Evolutionary conservation across 2,113 vertebrate species (phyloP), one percentile per base, ranked within the genome.

Genomic region (Ondatra zibethicus): DNA sequence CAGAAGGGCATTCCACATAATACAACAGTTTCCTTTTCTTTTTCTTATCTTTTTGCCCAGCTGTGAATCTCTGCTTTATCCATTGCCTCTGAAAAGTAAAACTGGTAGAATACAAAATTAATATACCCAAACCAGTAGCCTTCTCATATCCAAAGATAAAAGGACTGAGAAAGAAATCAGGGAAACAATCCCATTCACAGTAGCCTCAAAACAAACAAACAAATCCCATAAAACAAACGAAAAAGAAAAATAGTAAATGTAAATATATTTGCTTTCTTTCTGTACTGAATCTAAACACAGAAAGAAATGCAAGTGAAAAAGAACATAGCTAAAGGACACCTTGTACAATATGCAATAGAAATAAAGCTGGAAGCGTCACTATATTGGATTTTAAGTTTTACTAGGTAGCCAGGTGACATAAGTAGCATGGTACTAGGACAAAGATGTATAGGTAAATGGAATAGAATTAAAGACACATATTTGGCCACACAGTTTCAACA

Each of bases 231-330:
- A 50, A 36, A 33, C 31, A 36, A 8, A 52, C 27, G 36, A 50
- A 3, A 16, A 50, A 78, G 52, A 16, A 47, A 47, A 78, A 33
- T 50, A 78, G 19, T 36, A 55, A 5, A 11, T 58, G 33, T 5
- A 85, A 85, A 92, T 52, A 63, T 16, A 92, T 88, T 93, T 81
- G 23, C 25, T 96, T 94, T 73, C 36, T 11, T 77, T 96, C 21
- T 93, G 90, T 90, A 33, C 47, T 85, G 39, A 95, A 29, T 96
- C 27, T 73, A 72, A 94, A 42, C 47, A 88, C 21, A 94, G 29
- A 88, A 80, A n/a, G 8, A 92, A 55, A 92, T 19, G n/a, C 19
- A 95, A 96, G 42, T 86, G 50, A 25, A 94, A 85, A 92, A 92
- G 12, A 72, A 96, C 88, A 88, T 0, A 92, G 33, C 63, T 88